These are phyloP conservation scores for Ecdyonurus torrentis DNA, from an alignment of 2,888 invertebrate genomes.

Conservation along the genomic window DNA sequence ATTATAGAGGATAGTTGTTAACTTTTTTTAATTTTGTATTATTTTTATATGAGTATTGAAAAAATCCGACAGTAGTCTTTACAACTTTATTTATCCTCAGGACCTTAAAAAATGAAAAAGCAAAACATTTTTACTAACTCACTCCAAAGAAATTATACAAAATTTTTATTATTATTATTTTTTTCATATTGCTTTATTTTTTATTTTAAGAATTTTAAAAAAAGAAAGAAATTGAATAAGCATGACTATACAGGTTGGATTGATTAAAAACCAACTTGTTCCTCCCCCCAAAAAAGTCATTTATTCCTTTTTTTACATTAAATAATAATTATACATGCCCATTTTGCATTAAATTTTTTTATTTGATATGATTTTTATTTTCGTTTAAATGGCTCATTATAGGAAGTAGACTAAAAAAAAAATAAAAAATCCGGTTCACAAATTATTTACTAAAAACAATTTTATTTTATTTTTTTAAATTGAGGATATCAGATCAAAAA, in stretches of 20 bases:
- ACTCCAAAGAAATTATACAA: neutral
- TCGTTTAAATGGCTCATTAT: neutral
- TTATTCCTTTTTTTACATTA: too few relatives aligned
- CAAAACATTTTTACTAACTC: constrained; percentile 4
- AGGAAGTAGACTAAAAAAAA: neutral
- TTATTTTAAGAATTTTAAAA: neutral
- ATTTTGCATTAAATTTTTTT: neutral
- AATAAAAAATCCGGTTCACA: neutral
- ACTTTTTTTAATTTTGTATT: neutral
- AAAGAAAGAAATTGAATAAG: neutral
- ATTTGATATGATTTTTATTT: neutral
- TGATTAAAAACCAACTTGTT: neutral
- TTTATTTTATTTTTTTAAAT: neutral
- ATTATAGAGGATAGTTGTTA: too few relatives aligned
- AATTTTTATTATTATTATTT: neutral
- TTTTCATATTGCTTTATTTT: neutral
- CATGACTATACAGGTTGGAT: neutral
- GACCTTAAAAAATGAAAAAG: constrained; percentile 11
- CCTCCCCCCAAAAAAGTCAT: neutral
- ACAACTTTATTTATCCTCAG: constrained; percentile 13
- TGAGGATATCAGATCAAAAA: neutral
- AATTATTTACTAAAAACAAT: neutral
- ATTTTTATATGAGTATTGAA: neutral
- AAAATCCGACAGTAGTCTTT: neutral
- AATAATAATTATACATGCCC: neutral